Evolutionary conservation across 2,113 vertebrate genomes (phyloP).

Genomic region (Rousettus leschenaultii): DNA sequence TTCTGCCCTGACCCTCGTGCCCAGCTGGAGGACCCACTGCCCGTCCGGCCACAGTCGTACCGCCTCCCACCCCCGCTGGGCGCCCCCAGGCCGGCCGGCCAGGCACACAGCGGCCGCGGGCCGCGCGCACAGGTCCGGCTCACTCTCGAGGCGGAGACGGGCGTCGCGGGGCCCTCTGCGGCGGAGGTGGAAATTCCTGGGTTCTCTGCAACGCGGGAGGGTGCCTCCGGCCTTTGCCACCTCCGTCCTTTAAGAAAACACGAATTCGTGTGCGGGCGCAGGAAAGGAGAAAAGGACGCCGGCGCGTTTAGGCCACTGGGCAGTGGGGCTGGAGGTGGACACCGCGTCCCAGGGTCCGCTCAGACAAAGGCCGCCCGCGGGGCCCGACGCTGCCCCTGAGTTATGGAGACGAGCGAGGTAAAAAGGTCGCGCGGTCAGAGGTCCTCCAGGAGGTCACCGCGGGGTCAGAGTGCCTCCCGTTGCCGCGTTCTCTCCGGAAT

Average conservation of each 20-base stretch:
- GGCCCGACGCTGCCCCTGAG: constrained; percentile 57
- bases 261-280: rapidly evolving
- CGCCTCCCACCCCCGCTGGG: constrained; percentile 82
- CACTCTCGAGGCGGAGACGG: rapidly evolving
- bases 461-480: neutral
- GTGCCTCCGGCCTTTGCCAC: rapidly evolving
- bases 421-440: constrained; percentile 64
- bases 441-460: neutral
- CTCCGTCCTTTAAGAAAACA: neutral
- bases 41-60: constrained; percentile 85
- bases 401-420: constrained; percentile 66
- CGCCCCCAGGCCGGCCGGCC: constrained; percentile 31
- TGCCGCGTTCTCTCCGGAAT: neutral
- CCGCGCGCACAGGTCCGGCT: neutral
- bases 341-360: constrained; percentile 49
- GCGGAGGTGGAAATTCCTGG: rapidly evolving
- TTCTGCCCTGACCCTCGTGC: constrained; percentile 81
- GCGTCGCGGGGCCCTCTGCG: rapidly evolving
- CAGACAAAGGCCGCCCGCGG: constrained; percentile 67
- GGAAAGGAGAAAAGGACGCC: rapidly evolving
- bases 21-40: constrained; percentile 81
- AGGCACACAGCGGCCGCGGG: neutral
- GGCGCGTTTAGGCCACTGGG: rapidly evolving
- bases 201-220: rapidly evolving
- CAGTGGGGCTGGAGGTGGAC: neutral